Evolutionary conservation across 2,888 invertebrate species (phyloP).

Genomic region (Drosophila yooni): DNA sequence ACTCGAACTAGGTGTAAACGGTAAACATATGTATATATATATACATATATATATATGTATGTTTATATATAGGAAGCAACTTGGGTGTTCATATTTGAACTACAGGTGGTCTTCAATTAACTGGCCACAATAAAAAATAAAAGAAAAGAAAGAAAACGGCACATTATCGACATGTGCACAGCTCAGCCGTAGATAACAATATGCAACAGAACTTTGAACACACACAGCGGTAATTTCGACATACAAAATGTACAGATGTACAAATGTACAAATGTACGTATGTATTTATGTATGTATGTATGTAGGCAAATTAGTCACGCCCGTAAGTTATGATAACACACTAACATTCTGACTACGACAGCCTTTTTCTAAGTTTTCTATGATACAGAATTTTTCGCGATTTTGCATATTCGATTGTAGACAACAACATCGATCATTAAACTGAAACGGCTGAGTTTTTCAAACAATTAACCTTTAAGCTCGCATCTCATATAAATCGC

Average conservation of each 20-base stretch:
- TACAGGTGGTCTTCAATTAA: constrained; percentile 30
- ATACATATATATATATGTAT: neutral
- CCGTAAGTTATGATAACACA: neutral
- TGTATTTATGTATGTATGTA: too few relatives aligned
- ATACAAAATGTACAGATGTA: neutral
- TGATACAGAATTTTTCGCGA: neutral
- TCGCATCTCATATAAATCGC: neutral
- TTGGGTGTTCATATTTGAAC: constrained; percentile 1
- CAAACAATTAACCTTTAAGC: neutral
- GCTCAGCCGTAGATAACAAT: constrained; percentile 40
- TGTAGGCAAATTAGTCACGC: constrained; percentile 10
- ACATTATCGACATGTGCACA: constrained; percentile 53
- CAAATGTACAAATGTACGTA: too few relatives aligned
- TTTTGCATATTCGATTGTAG: neutral
- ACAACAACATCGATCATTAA: neutral
- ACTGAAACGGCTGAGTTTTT: neutral
- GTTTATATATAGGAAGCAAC: neutral
- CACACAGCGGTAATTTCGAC: neutral
- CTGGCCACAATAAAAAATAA: neutral
- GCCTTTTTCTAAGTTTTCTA: neutral
- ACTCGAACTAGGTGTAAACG: constrained; percentile 1
- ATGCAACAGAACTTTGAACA: constrained; percentile 39
- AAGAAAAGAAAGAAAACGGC: constrained; percentile 10
- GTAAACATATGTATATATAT: neutral
- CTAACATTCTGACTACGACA: neutral